A percentile compares a stretch with the other conserved stretches of the same genome.
Evolutionary conservation across 2,797 vertebrate genomes (phyloP).

Genomic region (Corythornis leucogaster): DNA sequence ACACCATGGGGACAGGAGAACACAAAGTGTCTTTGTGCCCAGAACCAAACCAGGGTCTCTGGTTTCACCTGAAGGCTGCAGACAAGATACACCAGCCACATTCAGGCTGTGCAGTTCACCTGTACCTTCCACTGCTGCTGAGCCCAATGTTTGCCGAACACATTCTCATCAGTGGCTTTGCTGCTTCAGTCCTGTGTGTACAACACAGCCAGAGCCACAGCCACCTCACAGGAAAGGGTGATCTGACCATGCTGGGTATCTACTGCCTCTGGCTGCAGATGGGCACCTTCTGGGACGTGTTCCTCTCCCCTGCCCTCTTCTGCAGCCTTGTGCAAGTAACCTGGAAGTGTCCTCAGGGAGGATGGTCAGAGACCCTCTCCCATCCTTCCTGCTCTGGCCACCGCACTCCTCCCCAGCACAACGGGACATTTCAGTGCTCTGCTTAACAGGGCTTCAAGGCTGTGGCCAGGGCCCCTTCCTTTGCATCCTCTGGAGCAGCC

Average conservation of each 20-base stretch:
- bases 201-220: neutral
- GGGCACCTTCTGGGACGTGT: neutral
- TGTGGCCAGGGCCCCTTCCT: slow-evolving; percentile 54
- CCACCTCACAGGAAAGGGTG: neutral
- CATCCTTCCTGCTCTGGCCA: neutral
- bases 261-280: neutral
- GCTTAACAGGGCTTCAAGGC: neutral
- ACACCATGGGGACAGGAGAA: neutral
- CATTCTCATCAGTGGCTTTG: neutral
- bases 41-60: neutral
- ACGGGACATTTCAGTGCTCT: neutral
- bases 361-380: neutral
- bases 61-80: neutral
- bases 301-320: neutral
- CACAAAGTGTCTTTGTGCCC: neutral
- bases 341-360: neutral
- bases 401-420: neutral
- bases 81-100: neutral
- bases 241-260: neutral
- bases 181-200: neutral
- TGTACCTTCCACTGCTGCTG: neutral
- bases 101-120: neutral
- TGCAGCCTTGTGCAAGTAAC: neutral
- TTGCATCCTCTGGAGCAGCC: slow-evolving; percentile 16
- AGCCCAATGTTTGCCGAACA: neutral